Evolutionary conservation across 2,797 vertebrate species (phyloP).

Genomic region (Brotula barbata): DNA sequence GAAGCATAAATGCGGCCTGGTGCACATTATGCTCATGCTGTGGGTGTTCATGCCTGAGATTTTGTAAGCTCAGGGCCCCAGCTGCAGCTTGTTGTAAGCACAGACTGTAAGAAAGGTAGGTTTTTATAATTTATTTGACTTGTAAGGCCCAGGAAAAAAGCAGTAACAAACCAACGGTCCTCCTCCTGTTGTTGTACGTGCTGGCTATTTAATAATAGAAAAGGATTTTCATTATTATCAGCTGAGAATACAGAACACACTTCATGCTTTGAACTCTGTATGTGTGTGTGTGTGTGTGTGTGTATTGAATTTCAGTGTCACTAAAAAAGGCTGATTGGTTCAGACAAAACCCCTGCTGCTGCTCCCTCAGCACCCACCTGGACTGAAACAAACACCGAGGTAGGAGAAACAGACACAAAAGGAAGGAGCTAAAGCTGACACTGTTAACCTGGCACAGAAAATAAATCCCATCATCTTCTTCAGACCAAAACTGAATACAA

Average conservation of each 20-base stretch:
- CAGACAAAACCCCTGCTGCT: conserved; percentile 16
- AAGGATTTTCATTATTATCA: conserved; percentile 34
- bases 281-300: conserved; percentile 4
- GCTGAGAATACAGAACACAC: conserved; percentile 5
- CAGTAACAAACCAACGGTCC: too few species aligned
- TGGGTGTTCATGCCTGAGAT: too few species aligned
- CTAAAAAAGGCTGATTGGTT: conserved; percentile 8
- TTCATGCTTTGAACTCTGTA: not conserved
- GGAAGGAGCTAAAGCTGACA: conserved; percentile 25
- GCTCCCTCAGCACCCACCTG: not conserved
- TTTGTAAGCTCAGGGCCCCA: too few species aligned
- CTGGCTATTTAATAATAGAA: conserved; percentile 6
- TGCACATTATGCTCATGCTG: too few species aligned
- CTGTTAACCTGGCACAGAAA: not conserved
- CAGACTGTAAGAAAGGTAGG: too few species aligned
- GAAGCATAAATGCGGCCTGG: too few species aligned
- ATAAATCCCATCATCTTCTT: not conserved
- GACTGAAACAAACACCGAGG: conserved; percentile 3
- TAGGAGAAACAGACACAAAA: conserved; percentile 11
- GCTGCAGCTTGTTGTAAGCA: too few species aligned
- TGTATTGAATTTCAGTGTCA: conserved; percentile 1
- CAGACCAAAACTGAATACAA: not conserved
- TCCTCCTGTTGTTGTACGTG: conserved; percentile 32
- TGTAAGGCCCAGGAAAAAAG: too few species aligned
- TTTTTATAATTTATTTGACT: too few species aligned